These are phyloP conservation scores for Coregonus sp. DNA, from an alignment of 2,797 vertebrate genomes.

Conservation along the genomic window DNA sequence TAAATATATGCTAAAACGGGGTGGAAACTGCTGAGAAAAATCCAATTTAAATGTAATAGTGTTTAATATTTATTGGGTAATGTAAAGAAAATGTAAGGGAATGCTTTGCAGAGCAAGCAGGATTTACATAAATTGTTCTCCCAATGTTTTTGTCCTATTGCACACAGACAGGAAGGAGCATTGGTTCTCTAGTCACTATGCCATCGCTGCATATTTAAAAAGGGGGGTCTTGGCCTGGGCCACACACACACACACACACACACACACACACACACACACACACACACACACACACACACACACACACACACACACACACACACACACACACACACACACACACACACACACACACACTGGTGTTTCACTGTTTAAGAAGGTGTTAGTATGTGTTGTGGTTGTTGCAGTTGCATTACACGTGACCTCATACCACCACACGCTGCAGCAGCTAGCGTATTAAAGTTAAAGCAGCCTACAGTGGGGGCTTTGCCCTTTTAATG, in stretches of 20 bases:
- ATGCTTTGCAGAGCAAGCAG: conserved; percentile 67
- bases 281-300: too few relatives aligned
- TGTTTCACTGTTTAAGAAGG: conserved; percentile 24
- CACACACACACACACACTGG: conserved; percentile 14
- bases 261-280: too few relatives aligned
- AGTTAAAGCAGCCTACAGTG: conserved; percentile 9
- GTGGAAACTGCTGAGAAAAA: conserved; percentile 57
- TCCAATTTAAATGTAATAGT: conserved; percentile 81
- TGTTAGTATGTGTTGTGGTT: conserved; percentile 24
- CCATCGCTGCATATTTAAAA: conserved; percentile 49
- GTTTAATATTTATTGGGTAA: conserved; percentile 86
- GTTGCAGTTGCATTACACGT: conserved; percentile 51
- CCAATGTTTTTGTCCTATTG: conserved; percentile 55
- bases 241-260: not conserved
- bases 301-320: not conserved
- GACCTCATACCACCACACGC: conserved; percentile 16
- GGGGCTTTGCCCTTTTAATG: conserved; percentile 53
- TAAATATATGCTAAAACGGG: conserved; percentile 77
- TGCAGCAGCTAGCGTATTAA: not conserved
- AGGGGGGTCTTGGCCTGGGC: conserved; percentile 5
- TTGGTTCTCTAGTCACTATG: conserved; percentile 25
- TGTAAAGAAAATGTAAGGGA: conserved; percentile 79
- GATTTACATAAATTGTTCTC: conserved; percentile 82
- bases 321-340: conserved; percentile 12
- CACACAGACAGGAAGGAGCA: conserved; percentile 27